Evolutionary conservation across 2,888 invertebrate species (phyloP).

Genomic region (Entomobrya multifasciata): DNA sequence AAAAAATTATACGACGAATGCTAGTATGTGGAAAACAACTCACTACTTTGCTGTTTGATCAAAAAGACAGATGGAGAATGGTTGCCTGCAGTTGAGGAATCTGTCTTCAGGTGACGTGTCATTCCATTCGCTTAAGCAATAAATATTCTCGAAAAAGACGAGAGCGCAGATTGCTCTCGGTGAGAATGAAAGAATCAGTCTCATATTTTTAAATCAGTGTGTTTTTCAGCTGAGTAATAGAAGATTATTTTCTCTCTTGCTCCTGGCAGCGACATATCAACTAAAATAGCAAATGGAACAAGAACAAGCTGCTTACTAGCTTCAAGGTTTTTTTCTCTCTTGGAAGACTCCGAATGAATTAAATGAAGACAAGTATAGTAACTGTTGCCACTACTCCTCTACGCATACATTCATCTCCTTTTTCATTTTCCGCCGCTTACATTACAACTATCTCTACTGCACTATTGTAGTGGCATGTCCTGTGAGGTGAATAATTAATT

Average conservation of each 20-base stretch:
- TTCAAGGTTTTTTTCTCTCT: slow-evolving; percentile 41
- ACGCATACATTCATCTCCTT: neutral
- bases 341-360: slow-evolving; percentile 15
- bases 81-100: slow-evolving; percentile 64
- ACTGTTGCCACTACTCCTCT: neutral
- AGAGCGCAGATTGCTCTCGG: slow-evolving; percentile 71
- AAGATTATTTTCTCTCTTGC: slow-evolving; percentile 26
- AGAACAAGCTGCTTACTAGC: slow-evolving; percentile 16
- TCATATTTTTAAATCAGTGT: slow-evolving; percentile 70
- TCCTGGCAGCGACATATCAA: slow-evolving; percentile 53
- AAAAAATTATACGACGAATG: slow-evolving; percentile 3
- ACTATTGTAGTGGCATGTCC: slow-evolving; percentile 62
- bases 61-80: neutral
- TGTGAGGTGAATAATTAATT: slow-evolving; percentile 74
- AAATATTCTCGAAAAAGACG: slow-evolving; percentile 69
- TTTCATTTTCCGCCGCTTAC: slow-evolving; percentile 15
- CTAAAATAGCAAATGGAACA: slow-evolving; percentile 30
- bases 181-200: slow-evolving; percentile 69
- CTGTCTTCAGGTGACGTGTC: slow-evolving; percentile 75
- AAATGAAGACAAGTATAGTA: slow-evolving; percentile 24
- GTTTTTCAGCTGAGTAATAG: too few species aligned
- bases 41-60: slow-evolving; percentile 7
- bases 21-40: neutral
- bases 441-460: neutral
- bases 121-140: slow-evolving; percentile 72